Conservation (phyloP, 1,140 invertebrate species). For the Branchinecta lindahli region DNA sequence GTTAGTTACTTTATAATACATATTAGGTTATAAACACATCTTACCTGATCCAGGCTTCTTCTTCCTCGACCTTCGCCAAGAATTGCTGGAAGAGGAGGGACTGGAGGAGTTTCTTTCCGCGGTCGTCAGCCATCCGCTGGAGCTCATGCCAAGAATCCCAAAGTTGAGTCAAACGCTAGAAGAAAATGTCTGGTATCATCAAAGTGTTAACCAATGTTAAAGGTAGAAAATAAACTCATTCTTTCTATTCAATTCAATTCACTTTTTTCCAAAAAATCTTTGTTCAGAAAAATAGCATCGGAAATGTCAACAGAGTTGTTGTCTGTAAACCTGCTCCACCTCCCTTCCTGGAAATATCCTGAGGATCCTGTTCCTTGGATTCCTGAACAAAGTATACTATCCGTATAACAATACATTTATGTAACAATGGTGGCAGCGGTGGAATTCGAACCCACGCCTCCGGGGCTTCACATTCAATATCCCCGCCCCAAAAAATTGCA, state of each 20-base stretch:
- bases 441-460: no score
- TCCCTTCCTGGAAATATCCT: no score
- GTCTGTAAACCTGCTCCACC: no score
- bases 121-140: slow-evolving; percentile 65
- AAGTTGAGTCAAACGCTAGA: slow-evolving; percentile 51
- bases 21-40: no score
- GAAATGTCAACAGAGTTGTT: no score
- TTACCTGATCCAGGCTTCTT: slow-evolving; percentile 83
- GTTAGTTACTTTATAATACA: neutral
- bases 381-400: no score
- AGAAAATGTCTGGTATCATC: slow-evolving; percentile 12
- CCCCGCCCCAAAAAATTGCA: neutral
- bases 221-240: neutral
- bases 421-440: no score
- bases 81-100: slow-evolving; percentile 93
- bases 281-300: no score
- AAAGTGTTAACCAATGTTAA: neutral
- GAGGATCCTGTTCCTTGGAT: no score
- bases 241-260: no score
- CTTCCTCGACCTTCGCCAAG: slow-evolving; percentile 93
- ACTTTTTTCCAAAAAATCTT: no score
- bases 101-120: slow-evolving; percentile 85
- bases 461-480: neutral
- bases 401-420: no score
- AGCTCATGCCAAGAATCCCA: slow-evolving; percentile 60